Base-by-base conservation (phyloP, 2,113 vertebrate species). In the Anser cygnoides region DNA sequence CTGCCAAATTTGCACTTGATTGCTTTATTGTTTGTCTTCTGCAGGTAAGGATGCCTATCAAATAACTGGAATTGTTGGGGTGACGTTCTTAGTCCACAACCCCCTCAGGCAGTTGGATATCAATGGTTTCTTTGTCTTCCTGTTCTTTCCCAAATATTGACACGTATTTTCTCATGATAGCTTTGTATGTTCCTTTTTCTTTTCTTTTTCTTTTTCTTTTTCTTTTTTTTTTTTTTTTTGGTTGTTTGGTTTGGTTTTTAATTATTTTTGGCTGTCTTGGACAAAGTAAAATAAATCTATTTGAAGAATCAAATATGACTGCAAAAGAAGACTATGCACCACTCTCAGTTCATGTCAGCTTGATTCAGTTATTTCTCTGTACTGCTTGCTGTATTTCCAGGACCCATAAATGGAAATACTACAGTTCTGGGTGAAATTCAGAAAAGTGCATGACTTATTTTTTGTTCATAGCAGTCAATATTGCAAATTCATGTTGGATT, bases 11-110 rank as follows among this genome's bases (percentile, higher is more conserved):
- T 49, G 80, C 50, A 33, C 61, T 87, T 87, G 70, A 92, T 92
- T 87, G 52, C 79, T 88, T 80, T 95, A 39, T 89, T 92, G 44
- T 96, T 91, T 92, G 77, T 96, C 86, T 96, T 94, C 92, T 84
- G 39, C 93, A 97, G 96, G 90, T 93, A 96, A 97, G 92, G 72
- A 89, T 93, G 58, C 83, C 71, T 84, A 9, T 82, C 80, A 90
- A 84, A 82, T 96, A 94, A 54, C 66, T 92, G 91, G 66, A 96
- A 46, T 90, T 84, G 35, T 95, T 84, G 65, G 84, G 68, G 14
- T 84, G 73, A 21, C 80, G 18, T 54, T 95, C 91, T 89, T 96
- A 87, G 85, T 63, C 43, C 29, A n/a, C 52, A 88, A n/a, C 39
- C 54, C 58, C n/a, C 44, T 68, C 6, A 3, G 84, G 58, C 70